Base-by-base conservation (phyloP, 1,140 invertebrate genomes). In the Zophobas atratus region DNA sequence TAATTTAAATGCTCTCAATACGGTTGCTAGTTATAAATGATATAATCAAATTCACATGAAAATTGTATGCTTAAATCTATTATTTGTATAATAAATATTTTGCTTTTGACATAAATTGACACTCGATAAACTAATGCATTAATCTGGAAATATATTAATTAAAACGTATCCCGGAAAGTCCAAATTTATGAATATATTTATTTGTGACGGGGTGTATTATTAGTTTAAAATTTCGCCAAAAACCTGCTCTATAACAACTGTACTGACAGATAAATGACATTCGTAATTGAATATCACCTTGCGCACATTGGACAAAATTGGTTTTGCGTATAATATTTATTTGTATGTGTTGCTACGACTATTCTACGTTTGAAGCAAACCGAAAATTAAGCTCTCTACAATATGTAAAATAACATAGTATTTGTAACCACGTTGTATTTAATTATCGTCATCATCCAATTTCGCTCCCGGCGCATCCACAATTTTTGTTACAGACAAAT, bases 81-180 rank as follows among this genome's bases (percentile, higher is more conserved):
- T 67, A 67, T 43, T 39, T 33, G 8, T 41, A 36, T 39, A 60
- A 67, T 67, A 67, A 67, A 67, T 67, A 67, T 67, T 67, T 67
- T 67, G 60, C 39, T n/a, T 67, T 67, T 67, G 60, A 67, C 60
- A 67, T 67, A 67, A 20, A 67, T 67, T 67, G 60, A 67, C 39
- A 67, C 60, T 67, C 60, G 39, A 67, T 67, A 67, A 67, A 67
- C 60, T 43, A 41, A 67, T 67, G 60, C 6, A 67, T 67, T 41
- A 41, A 67, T 67, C 39, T n/a, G 33, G 33, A 67, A 67, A 67
- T 67, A 43, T 43, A 67, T 67, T 67, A 67, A 67, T 67, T 67
- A 67, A 67, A 67, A 67, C 39, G 38, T 67, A 39, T 38, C n/a
- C 39, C 3, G 33, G 43, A 8, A 32, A 67, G 43, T 39, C 39